These are phyloP conservation scores for Ispidina lecontei DNA, from an alignment of 2,797 vertebrate species.

Conservation along the genomic window DNA sequence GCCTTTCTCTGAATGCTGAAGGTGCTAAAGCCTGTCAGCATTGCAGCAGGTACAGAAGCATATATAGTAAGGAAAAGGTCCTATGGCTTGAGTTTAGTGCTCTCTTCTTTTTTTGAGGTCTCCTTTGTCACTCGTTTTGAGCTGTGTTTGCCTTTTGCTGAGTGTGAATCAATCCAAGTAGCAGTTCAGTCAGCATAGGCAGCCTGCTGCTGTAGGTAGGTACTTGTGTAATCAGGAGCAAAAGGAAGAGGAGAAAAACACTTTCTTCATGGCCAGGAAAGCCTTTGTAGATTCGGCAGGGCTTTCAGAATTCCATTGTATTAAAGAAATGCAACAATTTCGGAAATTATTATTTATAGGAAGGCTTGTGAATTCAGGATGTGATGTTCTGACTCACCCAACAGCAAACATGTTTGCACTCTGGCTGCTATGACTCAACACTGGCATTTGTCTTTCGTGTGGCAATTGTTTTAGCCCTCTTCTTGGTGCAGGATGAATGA, in stretches of 20 bases:
- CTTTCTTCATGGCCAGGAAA: background rate
- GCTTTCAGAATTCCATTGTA: background rate
- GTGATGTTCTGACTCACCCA: constrained; percentile 53
- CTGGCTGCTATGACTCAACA: constrained; percentile 2
- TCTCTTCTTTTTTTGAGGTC: background rate
- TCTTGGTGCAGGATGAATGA: constrained; percentile 57
- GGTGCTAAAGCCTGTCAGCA: background rate
- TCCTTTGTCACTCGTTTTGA: background rate
- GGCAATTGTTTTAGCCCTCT: constrained; percentile 53
- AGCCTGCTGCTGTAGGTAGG: background rate
- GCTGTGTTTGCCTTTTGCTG: background rate
- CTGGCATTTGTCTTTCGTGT: constrained; percentile 40
- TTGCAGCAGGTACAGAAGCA: background rate
- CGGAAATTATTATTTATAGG: constrained; percentile 53
- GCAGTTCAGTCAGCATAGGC: background rate
- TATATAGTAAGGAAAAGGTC: background rate
- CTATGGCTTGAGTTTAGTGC: background rate
- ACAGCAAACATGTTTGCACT: constrained; percentile 56
- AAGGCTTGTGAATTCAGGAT: constrained; percentile 51
- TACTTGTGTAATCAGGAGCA: background rate
- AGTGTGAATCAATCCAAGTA: background rate
- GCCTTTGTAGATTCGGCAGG: background rate
- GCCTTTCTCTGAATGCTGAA: background rate
- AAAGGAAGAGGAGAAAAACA: background rate
- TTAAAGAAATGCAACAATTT: constrained; percentile 8